These are phyloP conservation scores for Zapus hudsonius DNA, from an alignment of 2,113 vertebrate genomes.

Conservation along the genomic window DNA sequence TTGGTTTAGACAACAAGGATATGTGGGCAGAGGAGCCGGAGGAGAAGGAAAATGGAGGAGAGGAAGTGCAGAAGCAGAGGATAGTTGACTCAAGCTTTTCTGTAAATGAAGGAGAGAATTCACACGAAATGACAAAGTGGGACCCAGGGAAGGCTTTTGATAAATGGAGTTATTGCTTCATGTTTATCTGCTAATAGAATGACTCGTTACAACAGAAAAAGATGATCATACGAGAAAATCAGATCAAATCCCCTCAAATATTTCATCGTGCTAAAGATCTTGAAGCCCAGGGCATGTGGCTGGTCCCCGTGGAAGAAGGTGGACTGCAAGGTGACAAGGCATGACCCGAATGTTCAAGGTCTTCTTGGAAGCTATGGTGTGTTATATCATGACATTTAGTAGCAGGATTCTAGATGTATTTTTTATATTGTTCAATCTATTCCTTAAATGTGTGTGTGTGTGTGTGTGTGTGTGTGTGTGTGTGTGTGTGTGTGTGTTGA, in stretches of 20 bases:
- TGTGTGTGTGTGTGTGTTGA: too few relatives aligned
- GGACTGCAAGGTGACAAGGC: background rate
- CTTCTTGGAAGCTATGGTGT: conserved; percentile 20
- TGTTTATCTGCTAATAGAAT: background rate
- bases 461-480: too few relatives aligned
- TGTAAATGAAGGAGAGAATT: background rate
- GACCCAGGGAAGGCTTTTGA: background rate
- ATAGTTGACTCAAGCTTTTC: background rate
- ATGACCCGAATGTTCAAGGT: background rate
- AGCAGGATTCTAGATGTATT: conserved; percentile 36
- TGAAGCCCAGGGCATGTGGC: background rate
- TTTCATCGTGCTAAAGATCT: background rate
- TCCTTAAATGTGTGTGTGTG: too few relatives aligned
- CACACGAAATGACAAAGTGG: too few relatives aligned
- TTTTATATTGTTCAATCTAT: background rate
- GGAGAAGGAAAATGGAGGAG: background rate
- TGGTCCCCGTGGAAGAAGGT: too few relatives aligned
- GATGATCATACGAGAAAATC: background rate
- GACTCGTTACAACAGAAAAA: background rate
- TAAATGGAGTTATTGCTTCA: background rate
- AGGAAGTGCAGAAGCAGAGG: background rate
- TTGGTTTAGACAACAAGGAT: background rate
- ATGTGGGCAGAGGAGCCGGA: background rate
- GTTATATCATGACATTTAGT: background rate
- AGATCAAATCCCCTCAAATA: background rate